A percentile compares a stretch with the other conserved stretches of the same genome.
These are phyloP conservation scores for Tiaroga cobitis DNA, from an alignment of 2,797 vertebrate genomes.

Conservation along the genomic window DNA sequence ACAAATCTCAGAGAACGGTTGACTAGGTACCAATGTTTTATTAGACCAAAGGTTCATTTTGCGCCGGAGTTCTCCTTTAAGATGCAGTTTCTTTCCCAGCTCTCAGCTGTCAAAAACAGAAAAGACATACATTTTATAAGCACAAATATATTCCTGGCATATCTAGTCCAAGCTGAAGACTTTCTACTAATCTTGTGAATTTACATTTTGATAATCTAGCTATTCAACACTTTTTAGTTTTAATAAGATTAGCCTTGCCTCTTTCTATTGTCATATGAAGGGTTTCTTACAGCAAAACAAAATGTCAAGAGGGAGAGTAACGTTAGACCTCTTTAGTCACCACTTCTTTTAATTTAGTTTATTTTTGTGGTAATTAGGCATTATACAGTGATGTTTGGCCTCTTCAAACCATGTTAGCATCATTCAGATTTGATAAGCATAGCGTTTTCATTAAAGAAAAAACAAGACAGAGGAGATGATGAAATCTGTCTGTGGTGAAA, in stretches of 20 bases:
- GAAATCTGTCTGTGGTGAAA: slow-evolving; percentile 8
- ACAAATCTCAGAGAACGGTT: too few species aligned
- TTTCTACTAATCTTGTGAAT: slow-evolving; percentile 66
- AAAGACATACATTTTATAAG: slow-evolving; percentile 69
- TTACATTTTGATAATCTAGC: slow-evolving; percentile 70
- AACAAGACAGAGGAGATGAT: neutral
- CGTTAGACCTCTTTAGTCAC: neutral
- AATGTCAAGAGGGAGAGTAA: slow-evolving; percentile 25
- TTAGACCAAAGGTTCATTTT: too few species aligned
- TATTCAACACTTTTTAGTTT: slow-evolving; percentile 72
- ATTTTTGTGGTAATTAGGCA: neutral
- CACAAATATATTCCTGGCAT: slow-evolving; percentile 55
- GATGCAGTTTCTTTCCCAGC: neutral
- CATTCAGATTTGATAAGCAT: slow-evolving; percentile 25
- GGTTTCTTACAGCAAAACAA: slow-evolving; percentile 60
- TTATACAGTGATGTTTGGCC: slow-evolving; percentile 2
- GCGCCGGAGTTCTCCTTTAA: too few species aligned
- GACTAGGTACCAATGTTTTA: too few species aligned
- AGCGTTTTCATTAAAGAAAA: neutral
- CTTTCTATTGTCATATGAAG: slow-evolving; percentile 63
- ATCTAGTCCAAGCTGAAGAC: slow-evolving; percentile 62
- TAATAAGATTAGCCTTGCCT: slow-evolving; percentile 68
- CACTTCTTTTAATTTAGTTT: slow-evolving; percentile 11
- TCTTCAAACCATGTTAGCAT: neutral
- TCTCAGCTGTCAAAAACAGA: slow-evolving; percentile 60